phyloP scores from a whole-genome alignment of 2,888 invertebrate genomes.

The Dichetophora obliterata region DNA sequence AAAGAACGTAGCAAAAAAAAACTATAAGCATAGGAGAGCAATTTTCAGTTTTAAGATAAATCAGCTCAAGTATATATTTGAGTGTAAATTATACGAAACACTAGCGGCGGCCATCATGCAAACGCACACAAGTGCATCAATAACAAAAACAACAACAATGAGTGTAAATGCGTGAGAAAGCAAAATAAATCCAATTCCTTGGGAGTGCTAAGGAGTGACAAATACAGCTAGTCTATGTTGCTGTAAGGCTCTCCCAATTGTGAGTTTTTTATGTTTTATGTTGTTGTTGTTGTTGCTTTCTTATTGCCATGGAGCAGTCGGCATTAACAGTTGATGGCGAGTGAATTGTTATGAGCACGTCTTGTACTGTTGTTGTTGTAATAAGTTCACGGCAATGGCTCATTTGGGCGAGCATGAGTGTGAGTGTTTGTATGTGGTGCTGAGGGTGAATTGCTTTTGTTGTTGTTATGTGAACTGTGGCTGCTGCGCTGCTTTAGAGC shows the following conservation, averaged over 20 bases:
- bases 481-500: slow-evolving; percentile 29
- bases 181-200: neutral
- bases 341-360: slow-evolving; percentile 20
- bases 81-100: slow-evolving; percentile 2
- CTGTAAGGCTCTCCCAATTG: neutral
- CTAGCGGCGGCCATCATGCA: slow-evolving; percentile 40
- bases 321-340: slow-evolving; percentile 22
- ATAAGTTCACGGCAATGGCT: neutral
- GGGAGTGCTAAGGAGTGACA: neutral
- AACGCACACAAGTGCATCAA: slow-evolving; percentile 26
- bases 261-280: neutral
- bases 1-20: too few species aligned
- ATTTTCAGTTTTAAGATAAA: neutral
- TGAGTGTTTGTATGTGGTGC: neutral
- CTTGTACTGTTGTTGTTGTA: slow-evolving; percentile 25
- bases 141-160: neutral
- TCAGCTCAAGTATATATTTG: slow-evolving; percentile 18
- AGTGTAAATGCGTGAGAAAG: neutral
- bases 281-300: neutral
- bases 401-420: slow-evolving; percentile 18
- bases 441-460: slow-evolving; percentile 30
- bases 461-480: neutral
- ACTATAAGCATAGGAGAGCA: neutral
- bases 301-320: slow-evolving; percentile 5
- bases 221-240: neutral